A percentile compares a stretch with the other conserved stretches of the same genome.
Evolutionary conservation across 2,888 invertebrate genomes (phyloP).

Genomic region (Creontiades dilutus): DNA sequence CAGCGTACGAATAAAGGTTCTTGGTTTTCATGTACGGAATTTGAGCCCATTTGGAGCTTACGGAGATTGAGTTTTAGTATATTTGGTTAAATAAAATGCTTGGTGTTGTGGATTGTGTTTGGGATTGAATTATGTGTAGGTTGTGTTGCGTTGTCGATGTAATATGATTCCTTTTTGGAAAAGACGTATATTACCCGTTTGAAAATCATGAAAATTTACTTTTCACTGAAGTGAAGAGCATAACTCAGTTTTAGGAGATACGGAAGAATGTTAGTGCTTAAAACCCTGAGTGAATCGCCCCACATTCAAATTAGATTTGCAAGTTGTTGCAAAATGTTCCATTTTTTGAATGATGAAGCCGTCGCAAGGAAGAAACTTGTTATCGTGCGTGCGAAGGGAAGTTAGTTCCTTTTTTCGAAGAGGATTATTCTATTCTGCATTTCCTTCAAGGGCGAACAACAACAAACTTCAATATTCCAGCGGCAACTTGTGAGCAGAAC

Average conservation of each 20-base stretch:
- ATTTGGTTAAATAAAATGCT: too few relatives aligned
- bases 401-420: not conserved
- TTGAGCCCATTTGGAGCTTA: too few relatives aligned
- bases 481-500: slow-evolving; percentile 54
- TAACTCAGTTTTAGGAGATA: not conserved
- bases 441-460: slow-evolving; percentile 27
- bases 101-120: too few relatives aligned
- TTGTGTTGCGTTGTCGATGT: too few relatives aligned
- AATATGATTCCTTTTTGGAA: too few relatives aligned
- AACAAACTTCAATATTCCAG: slow-evolving; percentile 59
- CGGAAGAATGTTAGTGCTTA: not conserved
- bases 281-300: slow-evolving; percentile 41
- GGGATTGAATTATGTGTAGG: too few relatives aligned
- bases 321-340: slow-evolving; percentile 49
- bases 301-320: slow-evolving; percentile 48
- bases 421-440: slow-evolving; percentile 68
- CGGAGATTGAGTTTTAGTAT: too few relatives aligned
- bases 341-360: slow-evolving; percentile 29
- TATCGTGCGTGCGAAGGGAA: slow-evolving; percentile 56
- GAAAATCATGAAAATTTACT: not conserved
- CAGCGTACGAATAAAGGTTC: too few relatives aligned
- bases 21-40: too few relatives aligned
- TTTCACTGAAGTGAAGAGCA: not conserved
- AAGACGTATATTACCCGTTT: too few relatives aligned
- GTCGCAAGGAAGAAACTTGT: slow-evolving; percentile 15